phyloP scores from a whole-genome alignment of 2,797 vertebrate species.

The Monodelphis domestica region DNA sequence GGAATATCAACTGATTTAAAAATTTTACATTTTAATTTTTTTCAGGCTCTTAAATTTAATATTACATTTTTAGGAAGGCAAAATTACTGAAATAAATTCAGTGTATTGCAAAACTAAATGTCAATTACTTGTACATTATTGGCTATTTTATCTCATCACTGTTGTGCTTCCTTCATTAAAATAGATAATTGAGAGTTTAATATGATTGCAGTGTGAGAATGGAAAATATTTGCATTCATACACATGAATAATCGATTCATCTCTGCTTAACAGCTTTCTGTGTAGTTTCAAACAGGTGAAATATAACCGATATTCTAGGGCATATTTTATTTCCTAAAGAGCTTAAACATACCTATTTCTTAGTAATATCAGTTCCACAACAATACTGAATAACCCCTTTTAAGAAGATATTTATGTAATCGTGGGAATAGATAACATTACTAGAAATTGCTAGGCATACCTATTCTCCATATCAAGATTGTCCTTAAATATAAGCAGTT shows the following conservation, averaged over 20 bases:
- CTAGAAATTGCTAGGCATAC: conserved; percentile 47
- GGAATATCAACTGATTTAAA: conserved; percentile 23
- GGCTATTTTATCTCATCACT: conserved; percentile 13
- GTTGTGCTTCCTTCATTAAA: conserved; percentile 16
- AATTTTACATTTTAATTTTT: background rate
- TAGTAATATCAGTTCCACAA: conserved; percentile 15
- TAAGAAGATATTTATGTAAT: conserved; percentile 38
- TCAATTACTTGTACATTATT: background rate
- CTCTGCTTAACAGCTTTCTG: conserved; percentile 1
- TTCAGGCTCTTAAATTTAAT: conserved; percentile 19
- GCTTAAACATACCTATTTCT: conserved; percentile 27
- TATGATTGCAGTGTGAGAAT: background rate
- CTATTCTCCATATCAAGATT: conserved; percentile 28
- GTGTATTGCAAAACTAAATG: conserved; percentile 11
- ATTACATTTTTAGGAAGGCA: conserved; percentile 21
- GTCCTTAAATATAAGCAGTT: conserved; percentile 13
- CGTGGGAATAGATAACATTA: conserved; percentile 45
- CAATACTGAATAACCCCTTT: conserved; percentile 25
- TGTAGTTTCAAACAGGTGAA: conserved; percentile 30
- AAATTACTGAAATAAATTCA: conserved; percentile 43
- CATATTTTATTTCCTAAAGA: conserved; percentile 15
- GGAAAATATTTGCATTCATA: background rate
- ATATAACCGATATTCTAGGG: conserved; percentile 32
- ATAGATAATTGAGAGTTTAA: conserved; percentile 38
- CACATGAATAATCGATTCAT: background rate